Conservation (phyloP, 1,140 invertebrate genomes). For the Diprion similis region DNA sequence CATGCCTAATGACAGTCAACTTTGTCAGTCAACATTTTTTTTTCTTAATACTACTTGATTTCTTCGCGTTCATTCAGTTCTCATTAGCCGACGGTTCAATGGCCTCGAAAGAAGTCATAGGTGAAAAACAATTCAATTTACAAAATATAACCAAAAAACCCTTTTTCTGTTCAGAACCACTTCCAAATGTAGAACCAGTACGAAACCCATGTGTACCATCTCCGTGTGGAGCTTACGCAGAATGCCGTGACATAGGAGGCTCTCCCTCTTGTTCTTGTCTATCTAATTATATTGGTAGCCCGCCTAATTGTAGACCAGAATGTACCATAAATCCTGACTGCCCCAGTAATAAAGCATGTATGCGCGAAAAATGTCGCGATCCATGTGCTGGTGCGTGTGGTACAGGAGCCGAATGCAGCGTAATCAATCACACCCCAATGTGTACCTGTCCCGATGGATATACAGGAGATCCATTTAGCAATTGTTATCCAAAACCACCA, state of each 20-base stretch:
- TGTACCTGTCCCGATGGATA: conserved; percentile 60
- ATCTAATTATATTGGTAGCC: conserved; percentile 51
- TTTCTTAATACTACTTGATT: no score
- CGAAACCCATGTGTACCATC: conserved; percentile 55
- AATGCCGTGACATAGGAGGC: conserved; percentile 52
- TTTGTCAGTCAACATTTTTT: no score
- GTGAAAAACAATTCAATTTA: no score
- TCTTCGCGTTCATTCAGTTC: no score
- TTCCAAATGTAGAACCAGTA: conserved; percentile 32
- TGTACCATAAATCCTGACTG: conserved; percentile 58
- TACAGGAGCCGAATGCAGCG: conserved; percentile 58
- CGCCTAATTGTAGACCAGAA: conserved; percentile 55
- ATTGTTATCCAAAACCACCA: conserved; percentile 44
- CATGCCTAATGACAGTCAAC: no score
- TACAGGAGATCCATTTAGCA: conserved; percentile 60
- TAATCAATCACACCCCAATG: conserved; percentile 55
- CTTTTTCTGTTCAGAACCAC: conserved; percentile 26
- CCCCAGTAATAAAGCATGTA: conserved; percentile 46
- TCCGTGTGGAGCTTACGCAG: conserved; percentile 62
- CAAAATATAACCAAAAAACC: conserved; percentile 30
- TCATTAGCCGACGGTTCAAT: conserved; percentile 25
- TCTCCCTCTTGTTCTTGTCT: conserved; percentile 51
- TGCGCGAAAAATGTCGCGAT: conserved; percentile 51
- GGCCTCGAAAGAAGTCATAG: no score
- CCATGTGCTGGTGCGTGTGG: conserved; percentile 58